These are phyloP conservation scores for Andrena flavipes DNA, from an alignment of 2,888 invertebrate genomes.

Conservation along the genomic window DNA sequence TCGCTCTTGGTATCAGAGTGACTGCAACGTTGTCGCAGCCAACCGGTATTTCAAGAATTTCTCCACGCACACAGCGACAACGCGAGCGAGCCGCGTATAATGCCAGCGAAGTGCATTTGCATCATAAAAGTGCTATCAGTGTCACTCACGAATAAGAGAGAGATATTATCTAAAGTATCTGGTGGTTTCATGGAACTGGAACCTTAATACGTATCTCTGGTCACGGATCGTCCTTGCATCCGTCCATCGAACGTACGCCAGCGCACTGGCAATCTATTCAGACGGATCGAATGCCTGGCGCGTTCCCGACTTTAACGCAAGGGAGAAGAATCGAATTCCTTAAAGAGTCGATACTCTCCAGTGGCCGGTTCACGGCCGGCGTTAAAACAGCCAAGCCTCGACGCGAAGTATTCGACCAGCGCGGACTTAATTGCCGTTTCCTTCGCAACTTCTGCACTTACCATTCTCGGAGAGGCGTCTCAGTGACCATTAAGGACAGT, in stretches of 20 bases:
- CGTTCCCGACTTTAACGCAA: neutral
- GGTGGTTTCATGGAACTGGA: neutral
- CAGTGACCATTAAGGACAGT: slow-evolving; percentile 38
- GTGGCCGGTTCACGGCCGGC: neutral
- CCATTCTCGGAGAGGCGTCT: slow-evolving; percentile 16
- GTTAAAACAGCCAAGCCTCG: slow-evolving; percentile 26
- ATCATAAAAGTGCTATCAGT: slow-evolving; percentile 10
- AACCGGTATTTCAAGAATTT: slow-evolving; percentile 38
- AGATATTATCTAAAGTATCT: slow-evolving; percentile 14
- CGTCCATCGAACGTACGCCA: neutral
- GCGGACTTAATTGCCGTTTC: slow-evolving; percentile 52
- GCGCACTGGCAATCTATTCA: neutral
- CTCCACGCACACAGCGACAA: neutral
- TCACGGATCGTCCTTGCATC: neutral
- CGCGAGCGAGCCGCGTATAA: neutral
- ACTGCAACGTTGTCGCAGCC: slow-evolving; percentile 1
- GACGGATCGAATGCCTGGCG: neutral
- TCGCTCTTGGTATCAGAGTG: neutral
- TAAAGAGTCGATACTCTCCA: slow-evolving; percentile 3
- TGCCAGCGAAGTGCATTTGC: neutral
- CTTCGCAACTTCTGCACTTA: slow-evolving; percentile 32
- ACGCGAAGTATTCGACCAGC: slow-evolving; percentile 38
- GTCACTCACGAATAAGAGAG: neutral
- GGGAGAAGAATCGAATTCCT: slow-evolving; percentile 16
- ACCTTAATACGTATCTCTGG: slow-evolving; percentile 2